These are phyloP conservation scores for Sympetrum striolatum DNA, from an alignment of 2,888 invertebrate species.

Conservation along the genomic window DNA sequence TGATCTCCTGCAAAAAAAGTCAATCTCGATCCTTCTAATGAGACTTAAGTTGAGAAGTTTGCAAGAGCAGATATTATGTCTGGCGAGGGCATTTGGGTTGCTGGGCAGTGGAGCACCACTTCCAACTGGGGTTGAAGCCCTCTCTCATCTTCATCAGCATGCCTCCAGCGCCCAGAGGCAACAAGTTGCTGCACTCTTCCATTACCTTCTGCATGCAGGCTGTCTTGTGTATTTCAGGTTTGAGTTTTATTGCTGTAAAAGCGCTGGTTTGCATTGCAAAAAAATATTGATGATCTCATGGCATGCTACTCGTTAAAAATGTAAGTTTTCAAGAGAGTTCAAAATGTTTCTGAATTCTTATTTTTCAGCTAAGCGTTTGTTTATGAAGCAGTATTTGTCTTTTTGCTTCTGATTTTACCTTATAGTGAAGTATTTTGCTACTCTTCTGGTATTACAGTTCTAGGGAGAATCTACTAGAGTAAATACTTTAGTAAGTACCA, in stretches of 20 bases:
- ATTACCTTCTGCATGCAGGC: conserved; percentile 64
- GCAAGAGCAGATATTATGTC: neutral
- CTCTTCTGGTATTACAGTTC: no score
- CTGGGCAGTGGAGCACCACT: neutral
- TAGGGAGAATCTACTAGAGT: no score
- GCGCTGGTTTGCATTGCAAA: no score
- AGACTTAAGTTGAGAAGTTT: neutral
- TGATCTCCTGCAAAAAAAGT: neutral
- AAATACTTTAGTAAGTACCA: no score
- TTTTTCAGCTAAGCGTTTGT: no score
- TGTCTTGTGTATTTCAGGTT: conserved; percentile 69
- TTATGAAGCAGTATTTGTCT: no score
- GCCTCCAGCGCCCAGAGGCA: neutral
- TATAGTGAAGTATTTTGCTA: no score
- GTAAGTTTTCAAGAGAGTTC: no score
- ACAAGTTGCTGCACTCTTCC: conserved; percentile 62
- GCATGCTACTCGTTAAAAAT: conserved; percentile 48
- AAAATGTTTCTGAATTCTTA: no score
- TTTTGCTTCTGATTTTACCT: no score
- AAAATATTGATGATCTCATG: conserved; percentile 47
- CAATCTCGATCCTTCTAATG: neutral
- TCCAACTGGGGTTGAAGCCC: neutral
- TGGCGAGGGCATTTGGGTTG: conserved; percentile 8
- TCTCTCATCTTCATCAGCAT: neutral
- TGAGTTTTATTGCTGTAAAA: neutral